phyloP scores from a whole-genome alignment of 2,797 vertebrate species.

The Erpetoichthys calabaricus region DNA sequence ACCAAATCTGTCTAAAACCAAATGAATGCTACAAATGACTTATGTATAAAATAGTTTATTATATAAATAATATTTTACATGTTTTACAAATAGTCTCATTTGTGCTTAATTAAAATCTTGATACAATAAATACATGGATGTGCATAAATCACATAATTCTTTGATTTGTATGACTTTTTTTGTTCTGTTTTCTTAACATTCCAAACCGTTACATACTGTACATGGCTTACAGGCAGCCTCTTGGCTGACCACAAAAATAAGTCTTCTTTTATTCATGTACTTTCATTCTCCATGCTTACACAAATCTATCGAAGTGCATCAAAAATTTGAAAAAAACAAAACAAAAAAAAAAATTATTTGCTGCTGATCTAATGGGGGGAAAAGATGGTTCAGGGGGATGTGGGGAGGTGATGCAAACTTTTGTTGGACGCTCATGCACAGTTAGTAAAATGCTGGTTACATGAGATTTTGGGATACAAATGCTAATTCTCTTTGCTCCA shows the following conservation, averaged over 20 bases:
- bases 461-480: no score
- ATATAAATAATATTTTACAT: slow-evolving; percentile 61
- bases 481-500: no score
- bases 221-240: slow-evolving; percentile 36
- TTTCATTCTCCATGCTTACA: slow-evolving; percentile 41
- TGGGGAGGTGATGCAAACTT: no score
- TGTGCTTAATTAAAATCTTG: slow-evolving; percentile 67
- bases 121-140: slow-evolving; percentile 36
- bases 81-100: slow-evolving; percentile 57
- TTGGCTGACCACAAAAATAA: slow-evolving; percentile 50
- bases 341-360: slow-evolving; percentile 26
- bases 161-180: slow-evolving; percentile 18
- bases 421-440: no score
- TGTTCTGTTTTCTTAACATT: slow-evolving; percentile 18
- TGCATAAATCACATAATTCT: slow-evolving; percentile 17
- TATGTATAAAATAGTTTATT: slow-evolving; percentile 82
- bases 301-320: slow-evolving; percentile 37
- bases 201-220: slow-evolving; percentile 25
- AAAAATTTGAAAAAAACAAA: slow-evolving; percentile 23
- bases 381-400: slow-evolving; percentile 10
- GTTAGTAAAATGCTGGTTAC: no score
- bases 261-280: slow-evolving; percentile 30
- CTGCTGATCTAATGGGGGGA: slow-evolving; percentile 29
- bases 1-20: no score
- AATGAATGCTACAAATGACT: slow-evolving; percentile 8